Evolutionary conservation across 2,113 vertebrate species (phyloP).

Genomic region (Pachycephala philippinensis): DNA sequence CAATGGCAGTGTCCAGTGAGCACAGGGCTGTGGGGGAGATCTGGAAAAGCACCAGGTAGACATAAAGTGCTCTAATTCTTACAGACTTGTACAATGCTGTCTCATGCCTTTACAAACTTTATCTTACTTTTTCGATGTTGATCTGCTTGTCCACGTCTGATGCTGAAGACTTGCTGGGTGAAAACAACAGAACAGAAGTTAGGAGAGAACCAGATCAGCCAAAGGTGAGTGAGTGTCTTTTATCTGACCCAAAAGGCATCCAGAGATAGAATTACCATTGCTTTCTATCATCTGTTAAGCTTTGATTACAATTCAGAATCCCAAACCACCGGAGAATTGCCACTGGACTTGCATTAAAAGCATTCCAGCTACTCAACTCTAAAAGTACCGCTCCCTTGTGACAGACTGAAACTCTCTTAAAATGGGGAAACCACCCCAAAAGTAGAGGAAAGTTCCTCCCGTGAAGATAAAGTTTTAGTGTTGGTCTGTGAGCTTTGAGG

Average conservation of each 20-base stretch:
- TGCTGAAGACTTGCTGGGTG: background rate
- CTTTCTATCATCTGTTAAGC: background rate
- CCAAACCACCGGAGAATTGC: background rate
- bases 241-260: background rate
- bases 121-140: background rate
- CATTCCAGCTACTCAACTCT: background rate
- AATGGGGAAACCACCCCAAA: background rate
- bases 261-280: background rate
- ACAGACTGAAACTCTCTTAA: background rate
- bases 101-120: background rate
- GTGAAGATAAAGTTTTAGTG: background rate
- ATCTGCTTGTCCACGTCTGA: background rate
- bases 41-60: background rate
- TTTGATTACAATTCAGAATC: background rate
- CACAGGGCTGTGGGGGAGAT: accelerated
- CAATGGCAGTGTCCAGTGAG: accelerated
- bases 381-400: accelerated
- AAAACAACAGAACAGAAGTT: background rate
- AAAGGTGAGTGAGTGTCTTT: background rate
- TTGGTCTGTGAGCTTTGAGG: background rate
- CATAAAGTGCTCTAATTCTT: background rate
- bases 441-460: background rate
- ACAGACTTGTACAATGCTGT: background rate
- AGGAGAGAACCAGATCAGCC: background rate
- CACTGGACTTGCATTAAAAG: background rate